Percentiles rank a stretch among this genome's conserved stretches.
Conservation (phyloP, 2,888 invertebrate species). For the Ommatoiulus sabulosus region DNA sequence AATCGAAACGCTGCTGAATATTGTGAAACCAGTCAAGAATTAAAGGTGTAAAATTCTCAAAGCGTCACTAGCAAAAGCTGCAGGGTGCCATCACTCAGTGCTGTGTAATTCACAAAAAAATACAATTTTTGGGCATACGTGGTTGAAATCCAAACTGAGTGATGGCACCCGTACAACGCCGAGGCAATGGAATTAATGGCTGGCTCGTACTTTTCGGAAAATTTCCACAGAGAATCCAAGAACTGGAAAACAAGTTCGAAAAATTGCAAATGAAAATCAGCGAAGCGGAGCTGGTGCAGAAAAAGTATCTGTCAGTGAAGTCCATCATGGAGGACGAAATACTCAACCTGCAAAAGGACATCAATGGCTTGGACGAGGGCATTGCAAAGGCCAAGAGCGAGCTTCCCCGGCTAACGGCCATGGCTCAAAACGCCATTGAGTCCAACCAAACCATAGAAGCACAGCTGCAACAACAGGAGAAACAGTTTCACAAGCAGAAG, state of each 20-base stretch:
- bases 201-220: background rate
- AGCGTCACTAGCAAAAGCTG: no score
- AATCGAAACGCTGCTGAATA: background rate
- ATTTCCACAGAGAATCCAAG: conserved; percentile 52
- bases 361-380: conserved; percentile 30
- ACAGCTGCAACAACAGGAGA: conserved; percentile 34
- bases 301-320: conserved; percentile 49
- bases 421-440: conserved; percentile 39
- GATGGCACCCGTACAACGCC: no score
- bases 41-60: background rate
- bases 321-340: conserved; percentile 49
- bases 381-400: conserved; percentile 50
- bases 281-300: conserved; percentile 56
- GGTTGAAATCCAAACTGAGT: no score
- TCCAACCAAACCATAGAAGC: conserved; percentile 49
- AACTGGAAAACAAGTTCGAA: conserved; percentile 57
- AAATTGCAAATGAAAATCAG: conserved; percentile 55
- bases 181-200: no score
- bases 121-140: no score
- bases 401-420: conserved; percentile 24
- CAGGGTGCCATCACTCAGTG: no score
- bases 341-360: conserved; percentile 54
- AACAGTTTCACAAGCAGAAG: conserved; percentile 52
- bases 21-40: background rate
- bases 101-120: no score